A percentile compares a stretch with the other conserved stretches of the same genome.
These are phyloP conservation scores for Amphipoea oculea DNA, from an alignment of 2,888 invertebrate genomes.

Conservation along the genomic window DNA sequence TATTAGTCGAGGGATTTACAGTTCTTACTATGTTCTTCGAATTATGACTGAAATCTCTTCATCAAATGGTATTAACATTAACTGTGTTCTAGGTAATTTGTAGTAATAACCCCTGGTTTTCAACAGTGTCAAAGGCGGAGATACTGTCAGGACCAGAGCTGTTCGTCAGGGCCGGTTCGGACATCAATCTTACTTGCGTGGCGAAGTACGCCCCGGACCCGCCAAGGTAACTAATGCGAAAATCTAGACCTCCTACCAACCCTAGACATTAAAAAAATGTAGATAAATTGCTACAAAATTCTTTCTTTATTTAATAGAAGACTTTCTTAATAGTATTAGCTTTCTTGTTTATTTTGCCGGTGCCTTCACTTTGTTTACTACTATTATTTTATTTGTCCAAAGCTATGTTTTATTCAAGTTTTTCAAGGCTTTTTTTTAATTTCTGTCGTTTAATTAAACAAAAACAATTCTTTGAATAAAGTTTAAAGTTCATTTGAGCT, in stretches of 20 bases:
- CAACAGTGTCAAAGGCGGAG: constrained; percentile 96
- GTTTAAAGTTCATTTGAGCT: neutral
- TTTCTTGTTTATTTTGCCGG: constrained; percentile 19
- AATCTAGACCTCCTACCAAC: constrained; percentile 44
- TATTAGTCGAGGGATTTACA: neutral
- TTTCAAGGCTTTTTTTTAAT: neutral
- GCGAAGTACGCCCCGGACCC: constrained; percentile 96
- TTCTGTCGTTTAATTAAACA: constrained; percentile 34
- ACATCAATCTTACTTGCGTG: constrained; percentile 97
- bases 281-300: constrained; percentile 73
- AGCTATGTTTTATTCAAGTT: constrained; percentile 2
- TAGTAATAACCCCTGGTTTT: constrained; percentile 58
- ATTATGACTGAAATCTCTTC: neutral
- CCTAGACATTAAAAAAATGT: constrained; percentile 46
- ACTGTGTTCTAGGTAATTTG: neutral
- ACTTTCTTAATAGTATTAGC: constrained; percentile 17
- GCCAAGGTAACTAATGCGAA: constrained; percentile 91
- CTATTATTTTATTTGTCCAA: constrained; percentile 25
- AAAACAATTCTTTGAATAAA: constrained; percentile 15
- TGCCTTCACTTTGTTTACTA: constrained; percentile 12
- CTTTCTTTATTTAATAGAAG: constrained; percentile 21
- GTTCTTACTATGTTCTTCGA: neutral
- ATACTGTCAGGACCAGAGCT: constrained; percentile 96
- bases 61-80: constrained; percentile 1
- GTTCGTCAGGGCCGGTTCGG: constrained; percentile 96